Evolutionary conservation across 2,888 invertebrate species (phyloP).

Genomic region (Ceriagrion tenellum): DNA sequence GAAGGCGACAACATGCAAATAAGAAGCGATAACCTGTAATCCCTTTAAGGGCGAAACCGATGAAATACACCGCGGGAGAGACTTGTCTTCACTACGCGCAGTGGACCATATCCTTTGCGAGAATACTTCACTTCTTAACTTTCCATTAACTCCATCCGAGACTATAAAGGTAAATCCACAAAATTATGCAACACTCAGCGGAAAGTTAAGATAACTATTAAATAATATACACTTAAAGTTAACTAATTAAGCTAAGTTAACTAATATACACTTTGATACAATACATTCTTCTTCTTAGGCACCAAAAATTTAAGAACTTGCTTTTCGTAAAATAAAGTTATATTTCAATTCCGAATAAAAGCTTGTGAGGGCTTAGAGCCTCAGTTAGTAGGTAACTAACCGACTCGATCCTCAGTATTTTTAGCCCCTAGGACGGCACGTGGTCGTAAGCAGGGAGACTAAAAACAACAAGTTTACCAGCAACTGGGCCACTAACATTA

Average conservation of each 20-base stretch:
- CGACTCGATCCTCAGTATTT: background rate
- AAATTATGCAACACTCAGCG: too few species aligned
- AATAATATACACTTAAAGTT: too few species aligned
- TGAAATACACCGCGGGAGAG: background rate
- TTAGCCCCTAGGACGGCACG: background rate
- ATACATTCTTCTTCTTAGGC: too few species aligned
- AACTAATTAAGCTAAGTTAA: too few species aligned
- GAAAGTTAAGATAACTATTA: too few species aligned
- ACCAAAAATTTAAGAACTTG: too few species aligned
- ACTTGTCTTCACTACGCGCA: background rate
- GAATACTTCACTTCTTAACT: background rate
- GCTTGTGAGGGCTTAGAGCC: background rate
- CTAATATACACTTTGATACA: too few species aligned
- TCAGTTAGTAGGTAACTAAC: background rate
- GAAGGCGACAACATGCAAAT: conserved; percentile 4
- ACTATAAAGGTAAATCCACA: too few species aligned
- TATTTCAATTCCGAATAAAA: background rate
- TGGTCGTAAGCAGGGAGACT: background rate
- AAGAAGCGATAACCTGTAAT: background rate
- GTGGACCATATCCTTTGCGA: background rate
- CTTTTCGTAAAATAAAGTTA: background rate
- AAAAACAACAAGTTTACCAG: background rate
- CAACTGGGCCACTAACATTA: background rate
- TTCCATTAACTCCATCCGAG: background rate
- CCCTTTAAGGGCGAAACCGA: background rate